These are phyloP conservation scores for Nothobranchius furzeri DNA, from an alignment of 2,113 vertebrate genomes.

Conservation along the genomic window DNA sequence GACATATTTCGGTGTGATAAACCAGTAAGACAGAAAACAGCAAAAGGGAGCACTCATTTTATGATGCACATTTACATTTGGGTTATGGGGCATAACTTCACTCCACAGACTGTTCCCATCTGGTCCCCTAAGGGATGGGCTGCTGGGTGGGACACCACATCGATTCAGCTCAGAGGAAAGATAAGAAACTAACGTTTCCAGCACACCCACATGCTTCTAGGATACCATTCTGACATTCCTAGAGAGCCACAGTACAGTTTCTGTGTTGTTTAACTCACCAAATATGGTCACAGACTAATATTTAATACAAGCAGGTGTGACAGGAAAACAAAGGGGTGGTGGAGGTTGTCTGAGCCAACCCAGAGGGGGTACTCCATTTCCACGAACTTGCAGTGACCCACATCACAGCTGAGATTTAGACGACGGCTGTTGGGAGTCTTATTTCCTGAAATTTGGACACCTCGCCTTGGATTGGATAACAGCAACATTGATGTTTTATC, in stretches of 20 bases:
- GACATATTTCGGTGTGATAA: conserved; percentile 20
- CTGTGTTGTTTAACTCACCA: not conserved
- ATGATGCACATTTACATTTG: conserved; percentile 28
- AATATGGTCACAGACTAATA: not conserved
- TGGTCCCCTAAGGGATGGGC: conserved; percentile 25
- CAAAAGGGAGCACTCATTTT: conserved; percentile 15
- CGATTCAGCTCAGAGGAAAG: conserved; percentile 38
- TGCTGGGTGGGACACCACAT: conserved; percentile 55
- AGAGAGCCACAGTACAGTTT: too few species aligned
- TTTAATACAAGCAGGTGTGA: not conserved
- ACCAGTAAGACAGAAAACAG: not conserved
- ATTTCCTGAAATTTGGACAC: too few species aligned
- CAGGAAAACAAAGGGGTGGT: not conserved
- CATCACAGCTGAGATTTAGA: too few species aligned
- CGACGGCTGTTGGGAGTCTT: too few species aligned
- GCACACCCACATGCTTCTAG: not conserved
- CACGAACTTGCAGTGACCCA: too few species aligned
- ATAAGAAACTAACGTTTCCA: conserved; percentile 51
- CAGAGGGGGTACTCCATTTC: too few species aligned
- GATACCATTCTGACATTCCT: not conserved
- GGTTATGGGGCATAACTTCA: not conserved
- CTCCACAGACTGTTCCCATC: conserved; percentile 45
- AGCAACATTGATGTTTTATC: too few species aligned
- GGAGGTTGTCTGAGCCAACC: too few species aligned
- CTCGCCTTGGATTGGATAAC: too few species aligned